Percentiles rank a stretch among this genome's conserved stretches.
These are phyloP conservation scores for Alcedo quadribrachys DNA, from an alignment of 2,797 vertebrate genomes.

Conservation along the genomic window DNA sequence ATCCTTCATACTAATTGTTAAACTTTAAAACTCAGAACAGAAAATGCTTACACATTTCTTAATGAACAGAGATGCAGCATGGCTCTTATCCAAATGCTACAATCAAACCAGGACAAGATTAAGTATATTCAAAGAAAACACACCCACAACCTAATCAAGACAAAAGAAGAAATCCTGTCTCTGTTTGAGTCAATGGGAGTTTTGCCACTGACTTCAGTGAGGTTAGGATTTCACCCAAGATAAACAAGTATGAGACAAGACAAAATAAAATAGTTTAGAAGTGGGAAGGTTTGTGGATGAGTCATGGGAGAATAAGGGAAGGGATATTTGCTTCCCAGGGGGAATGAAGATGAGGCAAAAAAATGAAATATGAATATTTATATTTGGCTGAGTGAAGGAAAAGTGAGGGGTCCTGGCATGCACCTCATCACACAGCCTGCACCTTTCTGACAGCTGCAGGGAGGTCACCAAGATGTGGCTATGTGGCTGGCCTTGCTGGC, in stretches of 20 bases:
- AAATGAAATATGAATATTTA: not conserved
- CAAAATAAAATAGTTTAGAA: slow-evolving; percentile 58
- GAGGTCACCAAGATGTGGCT: accelerated
- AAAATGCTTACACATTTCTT: not conserved
- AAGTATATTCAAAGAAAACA: slow-evolving; percentile 53
- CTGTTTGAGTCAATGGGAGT: slow-evolving; percentile 21
- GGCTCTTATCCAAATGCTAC: slow-evolving; percentile 28
- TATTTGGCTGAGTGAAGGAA: not conserved
- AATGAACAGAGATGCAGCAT: not conserved
- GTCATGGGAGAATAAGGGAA: slow-evolving; percentile 41
- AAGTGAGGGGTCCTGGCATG: not conserved
- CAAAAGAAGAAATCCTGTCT: slow-evolving; percentile 54
- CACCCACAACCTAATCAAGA: slow-evolving; percentile 57
- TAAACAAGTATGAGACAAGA: slow-evolving; percentile 62
- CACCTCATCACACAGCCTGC: accelerated
- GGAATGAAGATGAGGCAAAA: slow-evolving; percentile 6
- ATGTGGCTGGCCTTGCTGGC: accelerated
- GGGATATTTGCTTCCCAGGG: not conserved
- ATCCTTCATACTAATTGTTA: slow-evolving; percentile 36
- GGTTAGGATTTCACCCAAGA: slow-evolving; percentile 51
- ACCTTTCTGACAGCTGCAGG: not conserved
- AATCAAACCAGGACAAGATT: slow-evolving; percentile 31
- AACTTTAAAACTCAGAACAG: not conserved
- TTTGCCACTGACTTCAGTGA: slow-evolving; percentile 59
- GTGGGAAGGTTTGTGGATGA: slow-evolving; percentile 34